Base-by-base conservation (phyloP, 2,888 invertebrate genomes). In the Parasteatoda lunata region DNA sequence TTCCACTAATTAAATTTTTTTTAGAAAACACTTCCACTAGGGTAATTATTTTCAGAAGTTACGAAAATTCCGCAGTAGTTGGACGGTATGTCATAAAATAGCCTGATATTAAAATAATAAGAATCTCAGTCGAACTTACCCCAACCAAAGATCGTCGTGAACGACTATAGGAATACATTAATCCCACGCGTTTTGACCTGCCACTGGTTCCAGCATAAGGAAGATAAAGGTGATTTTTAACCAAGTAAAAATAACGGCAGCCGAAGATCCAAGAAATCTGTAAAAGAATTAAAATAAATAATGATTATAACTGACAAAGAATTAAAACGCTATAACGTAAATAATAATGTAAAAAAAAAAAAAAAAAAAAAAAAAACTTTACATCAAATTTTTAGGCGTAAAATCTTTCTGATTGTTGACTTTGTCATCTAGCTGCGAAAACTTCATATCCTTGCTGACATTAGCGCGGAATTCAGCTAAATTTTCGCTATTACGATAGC, bases 131-230 rank as follows among this genome's bases (percentile, higher is more conserved):
- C 49, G 11, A n/a, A 76, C 76, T n/a, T 82, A 84, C 77, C 83
- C 83, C 83, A 15, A 84, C 77, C 83, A 71, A 77, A 59, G n/a
- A 59, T 72, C 72, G 77, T 77, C 69, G 66, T 65, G n/a, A 64
- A 71, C 77, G 66, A 77, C 72, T 71, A 71, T 72, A 72, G 77
- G 83, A 66, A 84, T 64, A 77, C 83, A 84, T 84, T 84, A 77
- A 84, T 84, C 72, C 83, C 30, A 77, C 65, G 66, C 71, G 59
- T 77, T 71, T 65, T 59, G 65, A 47, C 83, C 83, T 77, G 73
- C 83, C 72, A 72, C 70, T 68, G 77, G 77, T 84, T 84, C 83
- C 83, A 77, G 52, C 80, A 80, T 80, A 73, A 51, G 71, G 79
- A 71, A 64, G 59, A 66, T 4, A 11, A n/a, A 69, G 13, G 9